Base-by-base conservation (phyloP, 2,888 invertebrate species). In the Eristalis arbustorum region DNA sequence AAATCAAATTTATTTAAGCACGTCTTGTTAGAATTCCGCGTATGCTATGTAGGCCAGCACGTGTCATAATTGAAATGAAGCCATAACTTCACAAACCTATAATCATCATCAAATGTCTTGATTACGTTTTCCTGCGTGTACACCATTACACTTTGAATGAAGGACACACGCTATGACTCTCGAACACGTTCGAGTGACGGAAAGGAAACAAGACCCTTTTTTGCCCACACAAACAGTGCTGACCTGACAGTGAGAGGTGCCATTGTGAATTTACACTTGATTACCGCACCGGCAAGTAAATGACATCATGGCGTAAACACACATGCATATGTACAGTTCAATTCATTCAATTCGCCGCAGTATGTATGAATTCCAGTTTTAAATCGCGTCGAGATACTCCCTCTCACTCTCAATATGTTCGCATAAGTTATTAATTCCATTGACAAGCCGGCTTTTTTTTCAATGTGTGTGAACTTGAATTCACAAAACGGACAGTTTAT, bases 41-140 rank as follows among this genome's bases (percentile, higher is more conserved):
- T n/a, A 2, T 23, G 11, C 62, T 59, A 56, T 83, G 67, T 49
- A 62, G 75, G 37, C 63, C 34, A 62, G 67, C 84, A 84, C 84
- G 80, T 84, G 84, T 72, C 72, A 62, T 22, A 72, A 84, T 80
- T 69, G 75, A 72, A 80, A 67, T 68, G 25, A 80, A 77, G 31
- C 28, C 71, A 66, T 72, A 63, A 67, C 56, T 63, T 67, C 31
- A 67, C 61, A 62, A 75, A 49, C 75, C 75, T 66, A 62, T 28
- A 72, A 57, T 75, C 69, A 23, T 69, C 67, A 42, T 59, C 66
- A 66, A 61, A 49, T 59, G 59, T 59, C 59, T 23, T 59, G 23
- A 49, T 49, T 49, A 18, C 49, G 18, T n/a, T 42, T 42, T 6
- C 34, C 18, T 56, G 6, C 66, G 18, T 49, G n/a, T 62, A 31